A percentile compares a stretch with the other conserved stretches of the same genome.
Evolutionary conservation across 2,113 vertebrate genomes (phyloP).

Genomic region (Rhadina sibilatrix): DNA sequence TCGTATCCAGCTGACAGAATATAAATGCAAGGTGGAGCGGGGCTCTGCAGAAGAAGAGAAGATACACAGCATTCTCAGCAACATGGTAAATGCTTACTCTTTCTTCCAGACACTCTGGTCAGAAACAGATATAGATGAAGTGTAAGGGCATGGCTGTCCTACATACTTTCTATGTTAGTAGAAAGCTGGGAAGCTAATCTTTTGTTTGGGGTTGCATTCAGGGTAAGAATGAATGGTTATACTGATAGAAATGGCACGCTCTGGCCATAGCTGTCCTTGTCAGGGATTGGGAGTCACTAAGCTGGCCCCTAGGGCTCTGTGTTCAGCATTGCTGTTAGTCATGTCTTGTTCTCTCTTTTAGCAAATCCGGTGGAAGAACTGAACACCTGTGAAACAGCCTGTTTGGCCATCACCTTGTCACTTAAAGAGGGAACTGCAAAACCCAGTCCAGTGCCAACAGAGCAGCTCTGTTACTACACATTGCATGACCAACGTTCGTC

Average conservation of each 20-base stretch:
- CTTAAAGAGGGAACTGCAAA: constrained; percentile 1
- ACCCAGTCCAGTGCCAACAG: background rate
- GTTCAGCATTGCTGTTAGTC: background rate
- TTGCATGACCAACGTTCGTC: background rate
- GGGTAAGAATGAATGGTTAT: background rate
- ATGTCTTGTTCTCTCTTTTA: constrained; percentile 49
- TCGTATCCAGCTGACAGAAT: constrained; percentile 84
- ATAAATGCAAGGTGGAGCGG: constrained; percentile 84
- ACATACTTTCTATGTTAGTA: background rate
- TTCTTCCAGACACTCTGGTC: background rate
- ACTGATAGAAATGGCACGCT: background rate
- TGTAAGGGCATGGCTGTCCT: background rate
- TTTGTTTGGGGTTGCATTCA: background rate
- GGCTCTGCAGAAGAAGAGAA: constrained; percentile 85
- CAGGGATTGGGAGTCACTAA: background rate
- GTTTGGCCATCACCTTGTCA: constrained; percentile 2
- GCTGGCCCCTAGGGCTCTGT: background rate
- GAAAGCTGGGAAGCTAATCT: background rate
- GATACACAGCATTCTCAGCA: constrained; percentile 84
- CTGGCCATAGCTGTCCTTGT: background rate
- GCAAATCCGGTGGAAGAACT: constrained; percentile 99
- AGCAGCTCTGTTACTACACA: background rate
- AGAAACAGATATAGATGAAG: background rate
- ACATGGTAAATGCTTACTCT: constrained; percentile 66
- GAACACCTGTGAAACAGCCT: constrained; percentile 49